Evolutionary conservation across 2,888 invertebrate species (phyloP), one percentile per base, ranked within the genome.

Genomic region (Conchocele bisecta): DNA sequence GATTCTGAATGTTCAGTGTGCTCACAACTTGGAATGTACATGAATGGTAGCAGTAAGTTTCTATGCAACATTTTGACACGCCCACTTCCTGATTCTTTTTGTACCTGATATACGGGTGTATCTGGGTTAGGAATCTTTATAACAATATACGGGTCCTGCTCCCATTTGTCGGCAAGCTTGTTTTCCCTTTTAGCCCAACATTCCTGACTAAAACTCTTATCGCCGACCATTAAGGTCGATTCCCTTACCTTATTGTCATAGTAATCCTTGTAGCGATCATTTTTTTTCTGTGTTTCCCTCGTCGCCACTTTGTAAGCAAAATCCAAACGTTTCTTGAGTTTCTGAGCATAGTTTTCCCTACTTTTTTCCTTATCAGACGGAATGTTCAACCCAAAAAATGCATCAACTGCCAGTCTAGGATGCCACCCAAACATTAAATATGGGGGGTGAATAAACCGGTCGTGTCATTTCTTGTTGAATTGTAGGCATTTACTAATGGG

Each of bases 361-460:
- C 29, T n/a, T 33, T 20, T 20, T 26, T 13, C 6, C 29, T 41
- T 17, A 4, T 48, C 9, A 11, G 6, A 3, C 17, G 13, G n/a
- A 31, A 29, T 11, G 11, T 44, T n/a, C 20, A 59, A n/a, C 1
- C 53, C 65, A 20, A 73, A 54, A 13, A 51, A 59, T 4, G 59
- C 53, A 35, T 78, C 74, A 20, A 68, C 39, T n/a, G 67, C 67
- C 4, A 74, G 46, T 9, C 71, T 33, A 11, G 70, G 71, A n/a
- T 70, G 50, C 28, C 73, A 54, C 41, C n/a, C n/a, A n/a, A n/a
- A n/a, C n/a, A n/a, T n/a, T n/a, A n/a, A n/a, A n/a, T n/a, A n/a
- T n/a, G n/a, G n/a, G n/a, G n/a, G n/a, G n/a, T n/a, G n/a, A n/a
- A n/a, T n/a, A n/a, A n/a, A n/a, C n/a, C 74, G n/a, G 74, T 75